Evolutionary conservation across 2,113 vertebrate genomes (phyloP).

Genomic region (Tachysurus vachellii): DNA sequence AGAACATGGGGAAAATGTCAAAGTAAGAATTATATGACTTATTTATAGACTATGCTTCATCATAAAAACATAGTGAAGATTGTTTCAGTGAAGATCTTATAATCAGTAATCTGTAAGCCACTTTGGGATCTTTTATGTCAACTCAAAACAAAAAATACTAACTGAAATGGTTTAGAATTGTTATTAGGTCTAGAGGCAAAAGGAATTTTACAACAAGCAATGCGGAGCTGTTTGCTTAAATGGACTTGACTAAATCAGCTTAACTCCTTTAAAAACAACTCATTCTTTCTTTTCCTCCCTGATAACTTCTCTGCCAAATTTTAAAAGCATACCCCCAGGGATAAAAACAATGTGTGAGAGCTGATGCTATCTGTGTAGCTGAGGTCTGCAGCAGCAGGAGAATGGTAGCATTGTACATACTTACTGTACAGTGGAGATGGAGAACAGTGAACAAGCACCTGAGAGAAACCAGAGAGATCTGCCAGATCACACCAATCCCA

Average conservation of each 20-base stretch:
- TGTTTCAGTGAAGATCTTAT: background rate
- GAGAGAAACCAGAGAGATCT: slow-evolving; percentile 38
- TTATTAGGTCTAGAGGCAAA: background rate
- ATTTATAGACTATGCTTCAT: background rate
- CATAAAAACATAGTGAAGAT: background rate
- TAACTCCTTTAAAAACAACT: slow-evolving; percentile 42
- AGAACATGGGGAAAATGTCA: no score
- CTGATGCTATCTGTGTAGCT: slow-evolving; percentile 45
- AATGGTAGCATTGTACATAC: slow-evolving; percentile 47
- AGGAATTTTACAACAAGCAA: background rate
- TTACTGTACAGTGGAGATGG: slow-evolving; percentile 28
- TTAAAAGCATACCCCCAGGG: slow-evolving; percentile 49
- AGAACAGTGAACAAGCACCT: slow-evolving; percentile 41
- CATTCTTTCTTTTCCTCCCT: slow-evolving; percentile 19
- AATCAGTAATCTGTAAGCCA: background rate
- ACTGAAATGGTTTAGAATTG: background rate
- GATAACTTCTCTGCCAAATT: slow-evolving; percentile 43
- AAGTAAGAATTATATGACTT: background rate
- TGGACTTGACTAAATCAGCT: slow-evolving; percentile 36
- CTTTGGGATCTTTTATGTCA: background rate
- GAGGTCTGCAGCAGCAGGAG: slow-evolving; percentile 41
- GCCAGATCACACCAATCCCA: slow-evolving; percentile 31
- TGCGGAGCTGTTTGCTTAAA: background rate
- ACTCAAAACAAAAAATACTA: background rate
- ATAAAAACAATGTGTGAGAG: slow-evolving; percentile 46